Evolutionary conservation across 2,888 invertebrate species (phyloP), one percentile per base, ranked within the genome.

Genomic region (Boloria selene): DNA sequence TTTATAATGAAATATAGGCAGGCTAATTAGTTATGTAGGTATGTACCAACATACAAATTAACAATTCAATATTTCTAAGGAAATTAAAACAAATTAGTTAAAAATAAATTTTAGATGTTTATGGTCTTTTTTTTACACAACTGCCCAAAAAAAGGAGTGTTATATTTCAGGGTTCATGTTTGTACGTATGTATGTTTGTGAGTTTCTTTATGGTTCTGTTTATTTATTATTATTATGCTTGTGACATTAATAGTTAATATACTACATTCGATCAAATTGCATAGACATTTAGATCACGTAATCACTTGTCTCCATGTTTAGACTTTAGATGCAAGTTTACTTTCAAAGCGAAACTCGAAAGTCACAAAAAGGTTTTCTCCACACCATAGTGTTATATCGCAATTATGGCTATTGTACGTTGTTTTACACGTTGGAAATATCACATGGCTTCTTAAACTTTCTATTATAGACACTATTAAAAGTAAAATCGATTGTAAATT

Each of bases 391-490:
- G 68, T 60, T 70, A 52, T 68, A 68, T 65, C 65, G 64, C 65
- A 69, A 52, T 54, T 66, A 56, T 45, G 47, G 50, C 67, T 56
- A 75, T 75, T 75, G 73, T 76, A 60, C n/a, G 47, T 45, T 58
- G 52, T 31, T 54, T 26, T 68, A 65, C 62, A 71, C 69, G 70
- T 74, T 74, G 72, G 70, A 67, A 73, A 73, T 77, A 31, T 77
- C 74, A 73, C 74, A 75, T 74, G 69, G 7, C 71, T 71, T 73
- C 69, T 68, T 70, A 58, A 66, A 73, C 72, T 74, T 72, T 72
- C 73, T 71, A 68, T 17, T 45, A 51, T 54, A 38, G 31, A 45
- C 49, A 56, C 31, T 17, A 17, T 10, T 42, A 47, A 58, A 50
- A 14, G 49, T 4, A 49, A 42, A 52, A 61, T 51, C 38, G 42